Evolutionary conservation across 2,113 vertebrate genomes (phyloP), one percentile per base, ranked within the genome.

Genomic region (Rhinolophus ferrumequinum): DNA sequence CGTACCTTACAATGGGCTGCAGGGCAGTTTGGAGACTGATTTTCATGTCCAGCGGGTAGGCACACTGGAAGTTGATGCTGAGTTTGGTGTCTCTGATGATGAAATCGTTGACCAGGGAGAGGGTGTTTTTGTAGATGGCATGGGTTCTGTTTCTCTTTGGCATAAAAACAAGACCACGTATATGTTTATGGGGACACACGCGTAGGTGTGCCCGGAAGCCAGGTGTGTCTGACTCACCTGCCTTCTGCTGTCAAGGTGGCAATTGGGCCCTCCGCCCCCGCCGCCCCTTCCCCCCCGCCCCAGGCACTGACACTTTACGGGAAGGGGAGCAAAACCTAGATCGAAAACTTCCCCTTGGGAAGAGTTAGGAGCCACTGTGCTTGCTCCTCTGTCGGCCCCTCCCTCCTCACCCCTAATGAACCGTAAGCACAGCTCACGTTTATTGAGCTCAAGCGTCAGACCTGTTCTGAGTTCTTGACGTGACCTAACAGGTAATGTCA

Each of bases 71-170:
- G 94, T 96, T 96, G 94, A 98, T 95, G 75, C 90, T 97, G 84
- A 98, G 50, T 50, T 97, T 72, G 44, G 94, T 92, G 73, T 98
- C 97, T 97, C 97, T 98, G 96, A 98, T 95, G 94, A 98, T 98
- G 91, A 98, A 85, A 52, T 96, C 82, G 2, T 86, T 97, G 97
- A 76, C 92, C 95, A 98, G 85, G 90, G 96, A 97, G 38, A 98
- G 69, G 16, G 83, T 97, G 88, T 96, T 98, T 92, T 95, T 95
- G 95, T 98, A 98, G 80, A 82, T 91, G 64, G 77, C 98, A 76
- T 98, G 97, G 60, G 98, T 98, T 82, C 8, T 87, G 92, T 98
- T 98, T 92, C 47, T 97, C 95, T 98, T 79, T 58, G 77, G 64
- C 85, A 95, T 92, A 97, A 97, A 97, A 98, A 97, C 2, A 84